Base-by-base conservation (phyloP, 2,113 vertebrate species). In the Menura novaehollandiae region DNA sequence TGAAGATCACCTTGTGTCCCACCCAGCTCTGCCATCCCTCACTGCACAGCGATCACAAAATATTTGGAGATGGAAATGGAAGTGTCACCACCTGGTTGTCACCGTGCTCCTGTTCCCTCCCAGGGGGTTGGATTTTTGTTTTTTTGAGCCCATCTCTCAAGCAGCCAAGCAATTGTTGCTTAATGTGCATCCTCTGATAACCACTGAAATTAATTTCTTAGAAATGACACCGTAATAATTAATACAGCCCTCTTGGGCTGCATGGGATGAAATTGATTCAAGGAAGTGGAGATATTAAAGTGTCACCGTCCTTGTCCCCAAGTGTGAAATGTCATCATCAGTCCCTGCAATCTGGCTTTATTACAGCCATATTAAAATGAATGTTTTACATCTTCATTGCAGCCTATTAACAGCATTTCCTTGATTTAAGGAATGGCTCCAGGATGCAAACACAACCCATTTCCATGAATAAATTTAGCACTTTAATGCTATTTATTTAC, bases 401-500 rank as follows among this genome's bases (percentile, higher is more conserved):
- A 96, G 51, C 69, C 91, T 92, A 74, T 97, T 97, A 98, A 84
- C 75, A 89, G 79, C 79, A 15, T 83, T 90, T 43, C 62, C 84
- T 69, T 96, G 94, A 96, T 98, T 96, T 96, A 93, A 96, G 93
- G 86, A 96, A 94, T 66, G 92, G 85, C 74, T 85, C 35, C 67
- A 15, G 53, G 75, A 64, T 82, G 92, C 43, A 64, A 97, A 92
- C 41, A 43, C 91, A 75, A 63, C 85, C 93, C 91, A 44, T 96
- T 97, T 73, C n/a, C 13, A 56, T 85, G 95, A 97, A 97, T 97
- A 96, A 97, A 97, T 98, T 97, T 94, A 96, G 96, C 92, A 91
- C 89, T 97, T 97, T 97, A 94, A 96, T 95, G 91, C 92, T 93
- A 94, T 98, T 98, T 98, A 97, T 98, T 98, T 98, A 97, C 97